These are phyloP conservation scores for Ptychochromis oligacanthus DNA, from an alignment of 2,113 vertebrate species.

Conservation along the genomic window DNA sequence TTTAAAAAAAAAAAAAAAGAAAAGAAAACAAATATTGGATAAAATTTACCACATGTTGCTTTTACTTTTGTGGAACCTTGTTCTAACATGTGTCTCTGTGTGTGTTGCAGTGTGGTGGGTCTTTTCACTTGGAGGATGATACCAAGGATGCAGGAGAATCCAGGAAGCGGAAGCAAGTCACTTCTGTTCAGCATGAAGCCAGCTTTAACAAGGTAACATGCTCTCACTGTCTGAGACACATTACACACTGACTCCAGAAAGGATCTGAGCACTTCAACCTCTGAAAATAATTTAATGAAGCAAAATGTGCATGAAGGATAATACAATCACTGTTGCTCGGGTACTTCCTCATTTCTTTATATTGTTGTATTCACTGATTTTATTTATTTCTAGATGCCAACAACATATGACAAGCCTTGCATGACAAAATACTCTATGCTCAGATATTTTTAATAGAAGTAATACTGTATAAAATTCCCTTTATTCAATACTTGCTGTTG, in stretches of 20 bases:
- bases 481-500: neutral
- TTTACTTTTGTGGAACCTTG: neutral
- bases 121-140: neutral
- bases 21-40: neutral
- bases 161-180: neutral
- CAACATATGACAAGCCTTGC: neutral
- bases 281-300: neutral
- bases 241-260: neutral
- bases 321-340: neutral
- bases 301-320: neutral
- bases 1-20: no score
- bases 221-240: neutral
- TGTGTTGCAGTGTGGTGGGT: neutral
- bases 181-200: neutral
- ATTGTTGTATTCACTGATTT: neutral
- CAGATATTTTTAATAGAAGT: neutral
- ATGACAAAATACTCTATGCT: accelerated
- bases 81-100: neutral
- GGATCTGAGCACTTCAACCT: neutral
- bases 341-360: neutral
- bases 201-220: neutral
- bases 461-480: neutral
- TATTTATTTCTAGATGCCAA: neutral
- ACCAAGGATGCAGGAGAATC: no score
- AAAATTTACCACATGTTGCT: neutral